A percentile compares a stretch with the other conserved stretches of the same genome.
Conservation (phyloP, 2,113 vertebrate species). For the Aegotheles bennettii region DNA sequence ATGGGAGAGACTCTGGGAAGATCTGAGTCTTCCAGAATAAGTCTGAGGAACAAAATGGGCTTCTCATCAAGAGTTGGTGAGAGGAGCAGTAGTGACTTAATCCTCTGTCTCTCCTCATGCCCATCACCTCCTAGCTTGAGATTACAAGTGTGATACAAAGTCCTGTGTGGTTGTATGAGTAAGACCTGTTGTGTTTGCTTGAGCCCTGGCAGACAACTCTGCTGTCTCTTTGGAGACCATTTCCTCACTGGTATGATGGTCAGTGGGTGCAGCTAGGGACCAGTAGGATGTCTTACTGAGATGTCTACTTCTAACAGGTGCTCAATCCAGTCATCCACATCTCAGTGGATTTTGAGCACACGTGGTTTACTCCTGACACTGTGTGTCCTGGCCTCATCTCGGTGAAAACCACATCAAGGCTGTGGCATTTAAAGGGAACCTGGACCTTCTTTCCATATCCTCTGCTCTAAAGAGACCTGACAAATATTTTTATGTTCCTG, state of each 20-base stretch:
- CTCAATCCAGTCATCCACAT: not conserved
- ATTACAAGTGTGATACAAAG: not conserved
- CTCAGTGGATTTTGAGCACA: not conserved
- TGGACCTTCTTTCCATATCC: not conserved
- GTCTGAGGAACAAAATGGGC: not conserved
- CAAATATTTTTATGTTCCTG: not conserved
- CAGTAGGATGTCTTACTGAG: not conserved
- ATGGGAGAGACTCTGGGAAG: not conserved
- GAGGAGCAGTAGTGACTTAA: not conserved
- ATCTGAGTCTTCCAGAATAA: not conserved
- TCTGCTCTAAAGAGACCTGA: not conserved
- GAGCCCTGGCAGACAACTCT: not conserved
- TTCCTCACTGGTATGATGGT: not conserved
- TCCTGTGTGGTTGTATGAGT: not conserved
- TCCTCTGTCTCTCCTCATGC: not conserved
- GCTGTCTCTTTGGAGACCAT: not conserved
- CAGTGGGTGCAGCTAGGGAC: not conserved
- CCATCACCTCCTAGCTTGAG: not conserved
- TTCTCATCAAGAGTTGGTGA: not conserved
- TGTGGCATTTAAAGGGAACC: not conserved
- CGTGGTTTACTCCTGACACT: fast-evolving
- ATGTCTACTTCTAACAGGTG: not conserved
- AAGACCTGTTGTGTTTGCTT: not conserved
- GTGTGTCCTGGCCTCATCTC: not conserved
- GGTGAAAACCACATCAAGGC: not conserved